phyloP scores from a whole-genome alignment of 2,888 invertebrate genomes.

The Blastobasis lacticolella region DNA sequence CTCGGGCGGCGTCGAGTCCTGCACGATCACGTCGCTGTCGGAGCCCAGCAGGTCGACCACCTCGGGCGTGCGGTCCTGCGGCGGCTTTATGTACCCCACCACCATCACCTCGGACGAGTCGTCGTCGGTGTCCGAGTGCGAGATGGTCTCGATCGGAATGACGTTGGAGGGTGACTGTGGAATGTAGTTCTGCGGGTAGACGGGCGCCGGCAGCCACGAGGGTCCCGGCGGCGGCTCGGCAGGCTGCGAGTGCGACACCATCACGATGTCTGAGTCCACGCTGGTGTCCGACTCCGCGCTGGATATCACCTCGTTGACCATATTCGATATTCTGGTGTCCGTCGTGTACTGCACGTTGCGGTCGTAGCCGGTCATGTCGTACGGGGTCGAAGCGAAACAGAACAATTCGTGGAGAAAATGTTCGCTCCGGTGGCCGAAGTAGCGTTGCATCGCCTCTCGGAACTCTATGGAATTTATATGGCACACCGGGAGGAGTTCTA shows the following conservation, averaged over 20 bases:
- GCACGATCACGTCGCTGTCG: constrained; percentile 65
- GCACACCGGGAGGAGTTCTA: constrained; percentile 79
- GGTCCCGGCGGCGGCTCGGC: constrained; percentile 24
- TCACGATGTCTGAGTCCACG: constrained; percentile 50
- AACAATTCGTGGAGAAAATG: constrained; percentile 94
- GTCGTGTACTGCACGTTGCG: constrained; percentile 79
- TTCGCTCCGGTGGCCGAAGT: constrained; percentile 80
- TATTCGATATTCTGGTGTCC: constrained; percentile 66
- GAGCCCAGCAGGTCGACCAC: constrained; percentile 76
- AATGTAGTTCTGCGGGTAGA: constrained; percentile 41
- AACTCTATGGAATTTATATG: constrained; percentile 82
- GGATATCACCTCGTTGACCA: constrained; percentile 72
- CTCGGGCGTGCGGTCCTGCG: constrained; percentile 78
- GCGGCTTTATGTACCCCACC: constrained; percentile 79
- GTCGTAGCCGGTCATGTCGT: constrained; percentile 88
- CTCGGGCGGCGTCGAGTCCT: constrained; percentile 35
- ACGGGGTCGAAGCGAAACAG: constrained; percentile 89
- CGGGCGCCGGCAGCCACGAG: constrained; percentile 26
- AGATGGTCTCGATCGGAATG: constrained; percentile 63
- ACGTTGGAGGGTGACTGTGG: constrained; percentile 34
- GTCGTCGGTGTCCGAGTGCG: constrained; percentile 61
- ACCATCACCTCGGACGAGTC: constrained; percentile 75
- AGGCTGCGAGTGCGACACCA: constrained; percentile 46
- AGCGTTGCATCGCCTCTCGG: constrained; percentile 78
- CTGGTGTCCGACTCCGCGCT: constrained; percentile 50